Conservation (phyloP, 1,140 invertebrate species). For the Ylistrum balloti region DNA sequence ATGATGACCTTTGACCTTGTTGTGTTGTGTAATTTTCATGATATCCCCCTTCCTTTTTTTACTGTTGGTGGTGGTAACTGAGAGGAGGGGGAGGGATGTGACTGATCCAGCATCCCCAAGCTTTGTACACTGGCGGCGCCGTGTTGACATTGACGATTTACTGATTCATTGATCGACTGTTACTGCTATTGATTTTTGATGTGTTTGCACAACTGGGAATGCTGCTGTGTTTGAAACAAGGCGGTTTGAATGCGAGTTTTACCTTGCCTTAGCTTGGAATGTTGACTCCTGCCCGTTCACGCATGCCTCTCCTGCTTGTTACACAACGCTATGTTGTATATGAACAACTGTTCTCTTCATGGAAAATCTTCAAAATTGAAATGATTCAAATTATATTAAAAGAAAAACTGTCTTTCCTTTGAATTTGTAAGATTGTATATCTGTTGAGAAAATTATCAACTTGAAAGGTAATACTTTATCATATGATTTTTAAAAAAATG, state of each 20-base stretch:
- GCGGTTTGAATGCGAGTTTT: conserved; percentile 32
- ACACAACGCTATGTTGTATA: conserved; percentile 14
- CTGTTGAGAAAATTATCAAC: too few species aligned
- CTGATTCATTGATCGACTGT: conserved; percentile 38
- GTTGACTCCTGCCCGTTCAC: conserved; percentile 37
- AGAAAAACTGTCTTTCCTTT: too few species aligned
- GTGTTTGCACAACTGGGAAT: conserved; percentile 37
- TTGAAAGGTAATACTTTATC: too few species aligned
- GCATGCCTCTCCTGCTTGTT: neutral
- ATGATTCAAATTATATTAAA: neutral
- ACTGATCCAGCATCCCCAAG: neutral
- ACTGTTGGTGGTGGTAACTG: neutral
- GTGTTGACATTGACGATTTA: conserved; percentile 38
- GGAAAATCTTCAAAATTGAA: neutral
- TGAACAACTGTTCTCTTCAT: neutral
- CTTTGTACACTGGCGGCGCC: conserved; percentile 6
- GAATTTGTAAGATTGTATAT: too few species aligned
- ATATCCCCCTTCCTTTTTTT: too few species aligned
- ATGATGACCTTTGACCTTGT: too few species aligned
- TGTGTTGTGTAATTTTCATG: too few species aligned
- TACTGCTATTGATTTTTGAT: conserved; percentile 35
- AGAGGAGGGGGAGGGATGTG: too few species aligned
- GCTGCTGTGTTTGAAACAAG: conserved; percentile 37
- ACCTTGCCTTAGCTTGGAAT: conserved; percentile 37
- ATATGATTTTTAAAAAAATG: too few species aligned